Percentiles rank a stretch among this genome's conserved stretches.
These are phyloP conservation scores for Morbakka virulenta DNA, from an alignment of 30 jellyfish, hydroid and myxozoan species.

Conservation along the genomic window DNA sequence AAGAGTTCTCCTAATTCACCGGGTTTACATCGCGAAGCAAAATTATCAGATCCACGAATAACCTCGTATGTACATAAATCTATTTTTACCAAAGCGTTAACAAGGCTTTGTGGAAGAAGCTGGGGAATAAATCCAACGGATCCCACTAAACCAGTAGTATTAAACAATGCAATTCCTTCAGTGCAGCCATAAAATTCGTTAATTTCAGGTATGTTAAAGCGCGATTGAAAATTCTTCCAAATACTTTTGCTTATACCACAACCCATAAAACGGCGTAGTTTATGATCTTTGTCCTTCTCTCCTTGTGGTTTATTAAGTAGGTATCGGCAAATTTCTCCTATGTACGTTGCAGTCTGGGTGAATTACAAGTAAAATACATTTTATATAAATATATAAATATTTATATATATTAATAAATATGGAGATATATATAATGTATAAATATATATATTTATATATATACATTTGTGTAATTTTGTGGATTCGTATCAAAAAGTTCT, in stretches of 20 bases:
- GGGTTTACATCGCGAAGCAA: slow-evolving; percentile 60
- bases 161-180: slow-evolving; percentile 90
- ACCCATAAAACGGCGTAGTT: slow-evolving; percentile 73
- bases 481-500: too few species aligned
- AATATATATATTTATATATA: too few species aligned
- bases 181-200: slow-evolving; percentile 98
- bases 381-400: too few species aligned
- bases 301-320: slow-evolving; percentile 67
- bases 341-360: slow-evolving; percentile 65
- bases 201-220: slow-evolving; percentile 67
- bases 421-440: too few species aligned
- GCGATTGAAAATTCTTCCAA: slow-evolving; percentile 85
- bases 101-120: slow-evolving; percentile 61
- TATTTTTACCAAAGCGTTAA: slow-evolving; percentile 43
- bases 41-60: slow-evolving; percentile 76
- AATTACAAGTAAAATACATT: too few species aligned
- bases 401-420: too few species aligned
- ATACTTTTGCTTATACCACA: slow-evolving; percentile 84
- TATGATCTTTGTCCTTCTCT: slow-evolving; percentile 58
- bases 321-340: slow-evolving; percentile 98
- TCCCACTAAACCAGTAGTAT: slow-evolving; percentile 57
- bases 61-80: slow-evolving; percentile 85
- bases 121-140: slow-evolving; percentile 92
- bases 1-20: slow-evolving; percentile 92
- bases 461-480: too few species aligned